phyloP scores from a whole-genome alignment of 2,113 vertebrate genomes.

The Ranitomeya imitator region DNA sequence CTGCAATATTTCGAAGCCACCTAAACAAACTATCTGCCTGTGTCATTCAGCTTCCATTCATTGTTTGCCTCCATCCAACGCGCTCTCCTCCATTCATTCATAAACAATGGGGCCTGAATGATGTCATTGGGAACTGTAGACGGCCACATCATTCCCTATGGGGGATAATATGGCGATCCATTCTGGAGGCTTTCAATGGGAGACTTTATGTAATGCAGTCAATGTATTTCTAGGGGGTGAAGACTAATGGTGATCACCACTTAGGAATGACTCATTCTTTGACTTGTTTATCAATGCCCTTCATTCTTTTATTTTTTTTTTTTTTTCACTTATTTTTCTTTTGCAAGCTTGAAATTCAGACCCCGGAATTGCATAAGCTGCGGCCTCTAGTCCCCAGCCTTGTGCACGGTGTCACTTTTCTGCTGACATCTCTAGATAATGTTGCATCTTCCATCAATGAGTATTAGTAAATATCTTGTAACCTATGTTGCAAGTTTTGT shows the following conservation, averaged over 20 bases:
- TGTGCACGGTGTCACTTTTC: neutral
- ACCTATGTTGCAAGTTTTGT: neutral
- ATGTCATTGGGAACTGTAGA: conserved; percentile 55
- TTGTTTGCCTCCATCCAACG: conserved; percentile 38
- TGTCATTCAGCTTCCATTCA: conserved; percentile 41
- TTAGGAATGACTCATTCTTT: conserved; percentile 30
- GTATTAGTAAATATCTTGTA: neutral
- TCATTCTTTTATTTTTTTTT: neutral
- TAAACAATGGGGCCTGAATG: conserved; percentile 57
- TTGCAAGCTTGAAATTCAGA: conserved; percentile 31
- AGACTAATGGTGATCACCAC: conserved; percentile 2
- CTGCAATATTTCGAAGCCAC: conserved; percentile 12
- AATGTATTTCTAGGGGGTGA: conserved; percentile 32
- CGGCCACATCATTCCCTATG: conserved; percentile 47
- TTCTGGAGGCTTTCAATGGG: conserved; percentile 37
- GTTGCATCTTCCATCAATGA: neutral
- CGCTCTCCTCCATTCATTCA: conserved; percentile 49
- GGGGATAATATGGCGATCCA: conserved; percentile 44
- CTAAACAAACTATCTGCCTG: neutral
- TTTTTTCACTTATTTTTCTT: neutral
- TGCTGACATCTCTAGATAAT: neutral
- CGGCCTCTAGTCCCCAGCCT: neutral
- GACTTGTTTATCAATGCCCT: conserved; percentile 30
- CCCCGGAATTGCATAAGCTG: conserved; percentile 36
- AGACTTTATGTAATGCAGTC: conserved; percentile 45